Conservation (phyloP, 2,888 invertebrate species). For the Hoplodrina ambigua region DNA sequence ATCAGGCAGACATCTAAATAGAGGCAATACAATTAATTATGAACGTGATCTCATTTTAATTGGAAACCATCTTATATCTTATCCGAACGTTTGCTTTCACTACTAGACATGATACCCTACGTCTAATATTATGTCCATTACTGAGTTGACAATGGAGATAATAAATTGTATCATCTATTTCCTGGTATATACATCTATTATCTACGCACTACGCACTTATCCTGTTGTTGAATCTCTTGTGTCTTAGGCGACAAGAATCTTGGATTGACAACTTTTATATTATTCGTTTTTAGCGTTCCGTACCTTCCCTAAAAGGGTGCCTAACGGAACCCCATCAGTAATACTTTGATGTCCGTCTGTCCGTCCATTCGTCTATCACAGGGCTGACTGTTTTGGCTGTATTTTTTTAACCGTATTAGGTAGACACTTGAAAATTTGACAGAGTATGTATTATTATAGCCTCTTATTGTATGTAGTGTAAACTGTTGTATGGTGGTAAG, state of each 20-base stretch:
- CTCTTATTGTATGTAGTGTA: too few species aligned
- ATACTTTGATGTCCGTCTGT: too few species aligned
- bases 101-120: slow-evolving; percentile 27
- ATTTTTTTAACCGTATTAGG: too few species aligned
- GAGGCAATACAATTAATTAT: slow-evolving; percentile 57
- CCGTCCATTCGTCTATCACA: too few species aligned
- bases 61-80: slow-evolving; percentile 62
- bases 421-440: too few species aligned
- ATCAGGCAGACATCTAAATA: slow-evolving; percentile 64
- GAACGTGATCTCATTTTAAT: slow-evolving; percentile 64
- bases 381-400: too few species aligned
- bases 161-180: slow-evolving; percentile 30
- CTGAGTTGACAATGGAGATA: slow-evolving; percentile 35
- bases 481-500: too few species aligned
- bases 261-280: slow-evolving; percentile 9
- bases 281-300: too few species aligned
- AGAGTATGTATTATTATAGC: too few species aligned
- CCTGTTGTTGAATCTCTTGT: neutral
- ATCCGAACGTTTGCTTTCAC: slow-evolving; percentile 52
- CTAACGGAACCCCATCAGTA: too few species aligned
- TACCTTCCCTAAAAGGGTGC: too few species aligned
- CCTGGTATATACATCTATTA: slow-evolving; percentile 6
- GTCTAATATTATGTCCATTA: slow-evolving; percentile 22
- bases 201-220: slow-evolving; percentile 1
- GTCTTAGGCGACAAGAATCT: slow-evolving; percentile 8